phyloP scores from a whole-genome alignment of 2,113 vertebrate genomes.

The Melanerpes formicivorus region DNA sequence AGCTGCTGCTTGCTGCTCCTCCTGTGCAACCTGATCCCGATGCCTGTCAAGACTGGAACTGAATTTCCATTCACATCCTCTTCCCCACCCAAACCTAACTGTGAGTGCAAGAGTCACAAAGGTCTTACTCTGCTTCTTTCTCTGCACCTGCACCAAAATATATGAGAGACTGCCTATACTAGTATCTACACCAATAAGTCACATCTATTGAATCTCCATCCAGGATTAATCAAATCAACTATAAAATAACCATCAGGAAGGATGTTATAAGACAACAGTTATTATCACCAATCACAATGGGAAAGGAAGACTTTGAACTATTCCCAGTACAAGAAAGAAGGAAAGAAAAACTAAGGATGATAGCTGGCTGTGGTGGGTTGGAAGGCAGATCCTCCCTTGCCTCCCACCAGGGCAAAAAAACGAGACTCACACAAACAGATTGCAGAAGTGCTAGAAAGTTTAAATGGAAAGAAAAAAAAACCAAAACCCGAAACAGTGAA shows the following conservation, averaged over 20 bases:
- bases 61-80: background rate
- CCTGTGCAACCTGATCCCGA: background rate
- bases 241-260: background rate
- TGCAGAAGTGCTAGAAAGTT: too few relatives aligned
- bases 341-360: background rate
- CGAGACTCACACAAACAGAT: too few relatives aligned
- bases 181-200: background rate
- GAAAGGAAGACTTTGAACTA: background rate
- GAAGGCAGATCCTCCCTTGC: too few relatives aligned
- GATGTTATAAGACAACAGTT: background rate
- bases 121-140: background rate
- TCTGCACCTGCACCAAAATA: background rate
- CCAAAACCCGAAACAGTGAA: too few relatives aligned
- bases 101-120: background rate
- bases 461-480: too few relatives aligned
- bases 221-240: background rate
- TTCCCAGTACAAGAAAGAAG: background rate
- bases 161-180: background rate
- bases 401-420: too few relatives aligned
- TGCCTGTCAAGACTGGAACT: background rate
- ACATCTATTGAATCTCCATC: background rate
- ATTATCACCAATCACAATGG: background rate
- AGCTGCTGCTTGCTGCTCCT: background rate
- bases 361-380: too few relatives aligned
- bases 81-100: background rate